Base-by-base conservation (phyloP, 92 coral and sea anemone species). In the Siderastrea siderea region DNA sequence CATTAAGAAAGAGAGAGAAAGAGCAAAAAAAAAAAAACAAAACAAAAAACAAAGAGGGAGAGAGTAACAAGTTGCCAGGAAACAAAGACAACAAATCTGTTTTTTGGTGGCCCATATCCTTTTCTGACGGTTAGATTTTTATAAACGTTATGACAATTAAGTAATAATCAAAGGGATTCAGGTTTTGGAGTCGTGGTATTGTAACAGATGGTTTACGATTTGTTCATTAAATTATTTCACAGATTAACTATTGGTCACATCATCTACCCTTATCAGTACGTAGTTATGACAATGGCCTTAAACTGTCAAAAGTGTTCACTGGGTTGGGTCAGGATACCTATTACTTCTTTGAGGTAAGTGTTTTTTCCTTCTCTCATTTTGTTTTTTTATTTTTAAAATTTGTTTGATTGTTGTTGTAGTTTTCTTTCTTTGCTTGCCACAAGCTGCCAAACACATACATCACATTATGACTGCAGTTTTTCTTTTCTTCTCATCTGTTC, bases 321-420 rank as follows among this genome's bases (percentile, higher is more conserved):
- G 73, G 75, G 11, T 88, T 92, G 4, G 51, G 66, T 4, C 90
- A 72, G 62, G 93, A 95, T 71, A 93, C 89, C 2, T 61, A 78
- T 12, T 95, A 95, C 76, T 78, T 64, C 72, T 93, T 95, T 59
- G 96, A 95, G 95, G 98, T 93, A 76, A 75, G 74, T 71, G 8
- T 66, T 1, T 15, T 17, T 17, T 6, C 17, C 47, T 67, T 43
- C 43, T 45, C 45, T 66, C 57, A 53, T 17, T 7, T 7, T 17
- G 0, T 1, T n/a, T 19, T 65, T 13, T 6, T 57, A 38, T 75
- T 43, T 43, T 19, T 1, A 45, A 16, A 5, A 11, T 9, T 46
- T 71, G 19, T 44, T 44, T 8, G 10, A 50, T 45, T 4, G 54
- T 47, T 38, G 3, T 7, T 51, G 58, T 49, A 15, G 4, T 52